Evolutionary conservation across 2,797 vertebrate genomes (phyloP), one percentile per base, ranked within the genome.

Genomic region (Hippoglossus hippoglossus): DNA sequence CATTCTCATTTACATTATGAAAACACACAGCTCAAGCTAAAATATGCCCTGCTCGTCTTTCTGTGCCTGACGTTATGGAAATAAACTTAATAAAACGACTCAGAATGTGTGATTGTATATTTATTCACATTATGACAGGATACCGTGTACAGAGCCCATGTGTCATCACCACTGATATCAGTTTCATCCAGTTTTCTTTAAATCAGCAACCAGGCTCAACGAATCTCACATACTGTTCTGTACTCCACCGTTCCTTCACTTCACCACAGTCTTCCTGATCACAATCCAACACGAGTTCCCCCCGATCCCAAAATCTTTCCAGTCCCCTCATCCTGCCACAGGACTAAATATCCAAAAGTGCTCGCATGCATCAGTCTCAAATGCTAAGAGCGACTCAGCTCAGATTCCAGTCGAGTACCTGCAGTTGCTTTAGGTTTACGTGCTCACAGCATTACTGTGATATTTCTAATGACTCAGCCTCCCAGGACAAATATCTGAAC

Each of bases 91-190:
- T 78, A 63, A 87, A 90, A 85, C 82, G 55, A 91, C 82, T 82
- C 81, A 82, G 62, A 65, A 76, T 69, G 68, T 86, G 76, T 71
- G 71, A 82, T 74, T 83, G 79, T 82, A 73, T 68, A 82, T 94
- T 94, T 93, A 94, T 93, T 94, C 55, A 80, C 71, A 84, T 83
- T 79, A 82, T 85, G 80, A 89, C 84, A 90, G 67, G 75, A 85
- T 84, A 83, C 75, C 50, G 58, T 74, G 50, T 84, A 92, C 90
- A 93, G 84, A 85, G 73, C 79, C 70, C 47, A 57, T 56, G 85
- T 82, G 69, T 85, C 69, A 68, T 65, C 57, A 76, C 74, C 70
- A 85, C 75, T 16, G 26, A 73, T 58, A 53, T 75, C 67, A 60
- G 26, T 75, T 74, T 69, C 72, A 79, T 79, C 76, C 67, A 81